Conservation (phyloP, 2,888 invertebrate genomes). For the Agrilus cyanescens region DNA sequence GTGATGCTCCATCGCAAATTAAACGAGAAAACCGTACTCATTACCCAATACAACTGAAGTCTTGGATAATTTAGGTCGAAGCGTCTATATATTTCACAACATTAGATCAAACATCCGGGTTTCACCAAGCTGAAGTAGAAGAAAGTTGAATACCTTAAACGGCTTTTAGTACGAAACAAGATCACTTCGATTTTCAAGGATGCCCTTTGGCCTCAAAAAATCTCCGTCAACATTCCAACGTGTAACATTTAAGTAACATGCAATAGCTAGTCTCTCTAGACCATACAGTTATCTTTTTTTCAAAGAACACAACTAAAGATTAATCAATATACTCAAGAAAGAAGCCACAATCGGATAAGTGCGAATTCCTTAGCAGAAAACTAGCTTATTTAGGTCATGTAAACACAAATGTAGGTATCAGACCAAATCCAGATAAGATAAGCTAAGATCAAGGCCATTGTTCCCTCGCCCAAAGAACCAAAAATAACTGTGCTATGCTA, state of each 20-base stretch:
- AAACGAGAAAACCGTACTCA: too few relatives aligned
- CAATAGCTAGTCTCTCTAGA: slow-evolving; percentile 26
- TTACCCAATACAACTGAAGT: slow-evolving; percentile 20
- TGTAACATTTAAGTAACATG: slow-evolving; percentile 19
- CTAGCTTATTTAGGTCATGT: slow-evolving; percentile 10
- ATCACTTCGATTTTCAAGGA: slow-evolving; percentile 18
- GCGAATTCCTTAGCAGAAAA: slow-evolving; percentile 3
- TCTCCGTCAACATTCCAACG: slow-evolving; percentile 22
- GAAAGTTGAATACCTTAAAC: slow-evolving; percentile 13
- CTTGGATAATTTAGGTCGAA: slow-evolving; percentile 16
- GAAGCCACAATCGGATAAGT: too few relatives aligned
- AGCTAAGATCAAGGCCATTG: too few relatives aligned
- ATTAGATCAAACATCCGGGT: slow-evolving; percentile 12
- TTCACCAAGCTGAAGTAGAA: not conserved
- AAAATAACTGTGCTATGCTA: too few relatives aligned
- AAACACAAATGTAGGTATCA: too few relatives aligned
- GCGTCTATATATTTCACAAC: slow-evolving; percentile 14
- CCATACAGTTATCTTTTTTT: slow-evolving; percentile 22
- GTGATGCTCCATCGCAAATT: too few relatives aligned
- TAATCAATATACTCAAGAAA: too few relatives aligned
- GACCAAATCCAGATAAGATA: too few relatives aligned
- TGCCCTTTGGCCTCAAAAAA: slow-evolving; percentile 21
- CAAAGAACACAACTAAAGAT: slow-evolving; percentile 16
- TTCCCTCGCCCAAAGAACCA: too few relatives aligned
- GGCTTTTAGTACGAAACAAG: slow-evolving; percentile 15